Conservation (phyloP, 2,888 invertebrate genomes). For the Drosophila falleni region DNA sequence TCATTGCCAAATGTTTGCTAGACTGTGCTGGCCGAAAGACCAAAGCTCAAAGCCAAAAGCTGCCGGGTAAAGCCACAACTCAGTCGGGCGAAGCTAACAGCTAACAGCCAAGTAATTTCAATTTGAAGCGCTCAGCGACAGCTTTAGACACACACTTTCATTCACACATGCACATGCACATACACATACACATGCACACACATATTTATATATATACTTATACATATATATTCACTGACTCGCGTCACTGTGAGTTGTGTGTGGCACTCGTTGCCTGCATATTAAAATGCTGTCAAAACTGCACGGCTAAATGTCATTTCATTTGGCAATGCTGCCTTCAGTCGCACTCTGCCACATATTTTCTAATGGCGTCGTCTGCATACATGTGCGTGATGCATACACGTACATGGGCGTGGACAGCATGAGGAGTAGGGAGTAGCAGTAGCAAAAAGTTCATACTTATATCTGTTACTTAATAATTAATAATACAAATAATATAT, state of each 20-base stretch:
- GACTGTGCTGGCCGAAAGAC: conserved; percentile 7
- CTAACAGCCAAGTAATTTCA: conserved; percentile 64
- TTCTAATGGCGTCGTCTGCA: conserved; percentile 31
- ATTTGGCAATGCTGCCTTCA: conserved; percentile 54
- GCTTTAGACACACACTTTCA: conserved; percentile 14
- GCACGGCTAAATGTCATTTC: conserved; percentile 76
- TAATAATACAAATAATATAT: too few relatives aligned
- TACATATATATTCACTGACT: background rate
- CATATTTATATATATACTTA: background rate
- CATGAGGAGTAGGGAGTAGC: background rate
- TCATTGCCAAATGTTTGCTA: conserved; percentile 37
- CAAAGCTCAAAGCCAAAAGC: conserved; percentile 12
- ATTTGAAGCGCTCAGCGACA: conserved; percentile 59
- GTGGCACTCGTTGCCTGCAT: conserved; percentile 55
- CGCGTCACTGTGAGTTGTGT: conserved; percentile 12
- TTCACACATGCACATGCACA: background rate
- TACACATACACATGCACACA: background rate
- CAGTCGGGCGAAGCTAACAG: conserved; percentile 51
- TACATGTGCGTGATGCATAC: conserved; percentile 11
- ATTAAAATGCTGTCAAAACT: conserved; percentile 75
- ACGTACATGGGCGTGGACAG: conserved; percentile 12
- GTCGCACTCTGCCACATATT: conserved; percentile 20
- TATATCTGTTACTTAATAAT: background rate
- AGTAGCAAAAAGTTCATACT: too few relatives aligned
- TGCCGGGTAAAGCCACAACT: conserved; percentile 27